phyloP scores from a whole-genome alignment of 1,140 invertebrate species.

The Brachionus paranguensis region DNA sequence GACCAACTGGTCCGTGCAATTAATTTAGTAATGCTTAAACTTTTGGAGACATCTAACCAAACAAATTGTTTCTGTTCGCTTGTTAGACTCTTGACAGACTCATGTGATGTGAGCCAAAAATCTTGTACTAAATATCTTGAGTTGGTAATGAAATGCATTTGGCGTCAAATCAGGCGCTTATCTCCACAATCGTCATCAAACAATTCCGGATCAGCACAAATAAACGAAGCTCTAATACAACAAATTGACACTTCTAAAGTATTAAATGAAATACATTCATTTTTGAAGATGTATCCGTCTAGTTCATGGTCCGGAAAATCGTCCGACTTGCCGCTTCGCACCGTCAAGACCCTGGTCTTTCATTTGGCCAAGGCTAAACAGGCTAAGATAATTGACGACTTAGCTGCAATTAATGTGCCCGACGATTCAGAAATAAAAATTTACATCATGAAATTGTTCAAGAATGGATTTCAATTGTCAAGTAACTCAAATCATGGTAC shows the following conservation, averaged over 20 bases:
- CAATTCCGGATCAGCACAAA: not conserved
- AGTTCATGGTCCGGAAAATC: not conserved
- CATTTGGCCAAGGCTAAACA: conserved; percentile 24
- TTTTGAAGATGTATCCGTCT: conserved; percentile 32
- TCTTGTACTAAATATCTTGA: conserved; percentile 33
- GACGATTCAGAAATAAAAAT: conserved; percentile 11
- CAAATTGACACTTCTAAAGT: conserved; percentile 22
- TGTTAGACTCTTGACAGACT: conserved; percentile 20
- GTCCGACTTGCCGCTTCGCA: conserved; percentile 24
- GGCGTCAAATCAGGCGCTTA: conserved; percentile 24
- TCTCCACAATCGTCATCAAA: conserved; percentile 8
- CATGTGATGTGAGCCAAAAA: not conserved
- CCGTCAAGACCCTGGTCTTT: conserved; percentile 4
- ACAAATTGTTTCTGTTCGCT: conserved; percentile 31
- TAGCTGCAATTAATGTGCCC: not conserved
- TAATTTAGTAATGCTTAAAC: conserved; percentile 33
- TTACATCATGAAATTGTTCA: conserved; percentile 28
- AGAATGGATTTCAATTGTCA: conserved; percentile 23
- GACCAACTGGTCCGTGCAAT: conserved; percentile 32
- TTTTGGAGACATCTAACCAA: conserved; percentile 34
- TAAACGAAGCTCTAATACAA: conserved; percentile 1
- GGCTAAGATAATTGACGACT: not conserved
- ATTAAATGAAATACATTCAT: conserved; percentile 38
- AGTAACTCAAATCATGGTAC: not conserved
- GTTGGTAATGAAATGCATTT: conserved; percentile 39